Evolutionary conservation across 2,888 invertebrate species (phyloP).

Genomic region (Caenorhabditis uteleia): DNA sequence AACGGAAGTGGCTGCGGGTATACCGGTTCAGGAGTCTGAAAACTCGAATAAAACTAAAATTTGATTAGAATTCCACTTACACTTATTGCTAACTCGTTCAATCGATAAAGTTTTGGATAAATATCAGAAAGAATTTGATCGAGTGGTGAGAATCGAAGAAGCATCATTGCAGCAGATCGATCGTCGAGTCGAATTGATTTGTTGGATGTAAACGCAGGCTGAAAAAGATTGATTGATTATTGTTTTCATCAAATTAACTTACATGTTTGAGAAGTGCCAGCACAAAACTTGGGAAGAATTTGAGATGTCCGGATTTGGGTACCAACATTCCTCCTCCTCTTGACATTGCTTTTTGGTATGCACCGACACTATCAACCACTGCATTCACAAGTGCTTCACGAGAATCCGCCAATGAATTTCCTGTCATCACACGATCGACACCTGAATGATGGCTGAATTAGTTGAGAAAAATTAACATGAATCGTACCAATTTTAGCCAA

Average conservation of each 20-base stretch:
- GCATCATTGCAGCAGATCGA: constrained; percentile 88
- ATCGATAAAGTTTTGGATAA: constrained; percentile 89
- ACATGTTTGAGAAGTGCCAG: constrained; percentile 82
- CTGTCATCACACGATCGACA: constrained; percentile 88
- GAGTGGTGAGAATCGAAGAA: constrained; percentile 87
- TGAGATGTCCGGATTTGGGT: constrained; percentile 79
- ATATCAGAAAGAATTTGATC: constrained; percentile 81
- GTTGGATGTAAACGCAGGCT: constrained; percentile 84
- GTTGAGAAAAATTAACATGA: not conserved
- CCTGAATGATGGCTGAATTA: constrained; percentile 73
- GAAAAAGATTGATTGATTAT: constrained; percentile 37
- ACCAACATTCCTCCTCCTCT: constrained; percentile 76
- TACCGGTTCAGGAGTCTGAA: constrained; percentile 40
- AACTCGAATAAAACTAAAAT: not conserved
- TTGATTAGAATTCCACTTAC: not conserved
- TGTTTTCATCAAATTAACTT: constrained; percentile 20
- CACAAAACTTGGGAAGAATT: constrained; percentile 86
- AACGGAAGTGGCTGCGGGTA: constrained; percentile 83
- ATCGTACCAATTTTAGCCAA: constrained; percentile 92
- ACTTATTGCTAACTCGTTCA: constrained; percentile 75
- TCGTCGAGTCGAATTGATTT: constrained; percentile 88
- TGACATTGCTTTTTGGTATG: constrained; percentile 54
- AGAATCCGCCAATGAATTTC: constrained; percentile 80
- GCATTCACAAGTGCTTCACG: constrained; percentile 95
- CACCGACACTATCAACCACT: constrained; percentile 84